These are phyloP conservation scores for Camptogramma bilineatum DNA, from an alignment of 2,888 invertebrate species.

Conservation along the genomic window DNA sequence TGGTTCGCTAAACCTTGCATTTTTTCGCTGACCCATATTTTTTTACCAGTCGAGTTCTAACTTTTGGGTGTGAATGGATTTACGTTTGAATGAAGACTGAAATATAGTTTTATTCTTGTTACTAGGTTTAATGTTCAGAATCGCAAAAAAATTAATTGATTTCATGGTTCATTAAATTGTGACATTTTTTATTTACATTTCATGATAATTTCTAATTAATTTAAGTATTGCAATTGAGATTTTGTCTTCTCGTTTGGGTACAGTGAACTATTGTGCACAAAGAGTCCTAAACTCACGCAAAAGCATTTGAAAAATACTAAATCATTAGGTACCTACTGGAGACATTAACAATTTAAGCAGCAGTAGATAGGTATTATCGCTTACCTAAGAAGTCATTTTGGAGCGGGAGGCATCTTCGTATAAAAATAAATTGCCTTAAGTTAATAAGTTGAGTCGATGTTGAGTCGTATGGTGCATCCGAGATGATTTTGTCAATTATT, in stretches of 20 bases:
- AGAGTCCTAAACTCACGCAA: conserved; percentile 13
- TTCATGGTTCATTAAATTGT: conserved; percentile 36
- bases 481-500: conserved; percentile 2
- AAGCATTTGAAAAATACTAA: conserved; percentile 17
- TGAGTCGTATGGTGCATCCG: not conserved
- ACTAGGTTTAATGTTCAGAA: conserved; percentile 55
- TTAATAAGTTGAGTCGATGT: not conserved
- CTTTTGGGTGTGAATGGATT: conserved; percentile 53
- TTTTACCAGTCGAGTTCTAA: conserved; percentile 39
- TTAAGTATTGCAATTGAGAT: conserved; percentile 41
- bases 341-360: conserved; percentile 10
- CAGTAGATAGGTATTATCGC: not conserved
- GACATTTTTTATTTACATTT: conserved; percentile 52
- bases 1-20: conserved; percentile 35
- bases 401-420: no score
- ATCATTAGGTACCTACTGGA: not conserved
- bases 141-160: conserved; percentile 41
- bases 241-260: conserved; percentile 23
- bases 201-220: conserved; percentile 45
- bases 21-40: conserved; percentile 31
- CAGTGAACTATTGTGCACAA: conserved; percentile 18
- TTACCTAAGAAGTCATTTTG: no score
- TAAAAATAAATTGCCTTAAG: no score
- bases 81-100: conserved; percentile 81
- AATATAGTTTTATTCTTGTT: conserved; percentile 68